Percentiles rank a stretch among this genome's conserved stretches.
phyloP scores from a whole-genome alignment of 2,888 invertebrate species.

The Lymantria dispar region DNA sequence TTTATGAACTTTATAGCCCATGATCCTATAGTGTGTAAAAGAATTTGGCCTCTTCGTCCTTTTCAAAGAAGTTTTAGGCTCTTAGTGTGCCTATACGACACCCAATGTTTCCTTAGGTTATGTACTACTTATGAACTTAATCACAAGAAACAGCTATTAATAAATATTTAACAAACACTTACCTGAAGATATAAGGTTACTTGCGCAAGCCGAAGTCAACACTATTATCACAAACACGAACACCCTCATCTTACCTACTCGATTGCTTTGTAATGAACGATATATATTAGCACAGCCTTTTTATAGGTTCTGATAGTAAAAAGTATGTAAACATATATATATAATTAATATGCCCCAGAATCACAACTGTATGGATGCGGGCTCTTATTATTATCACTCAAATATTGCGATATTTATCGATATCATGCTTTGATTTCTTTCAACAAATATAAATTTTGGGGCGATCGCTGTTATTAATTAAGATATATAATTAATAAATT shows the following conservation, averaged over 20 bases:
- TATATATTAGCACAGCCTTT: conserved; percentile 34
- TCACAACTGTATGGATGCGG: conserved; percentile 32
- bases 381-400: conserved; percentile 14
- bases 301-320: conserved; percentile 35
- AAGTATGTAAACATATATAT: conserved; percentile 14
- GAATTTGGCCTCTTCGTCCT: too few relatives aligned
- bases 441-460: background rate
- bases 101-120: background rate
- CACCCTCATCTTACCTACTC: conserved; percentile 52
- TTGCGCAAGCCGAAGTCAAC: conserved; percentile 41
- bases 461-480: background rate
- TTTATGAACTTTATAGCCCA: too few relatives aligned
- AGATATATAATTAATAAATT: background rate
- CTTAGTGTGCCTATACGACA: too few relatives aligned
- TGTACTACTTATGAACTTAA: background rate
- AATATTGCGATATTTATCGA: conserved; percentile 1
- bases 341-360: conserved; percentile 33
- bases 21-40: too few relatives aligned
- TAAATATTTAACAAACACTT: conserved; percentile 7
- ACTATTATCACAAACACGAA: conserved; percentile 44
- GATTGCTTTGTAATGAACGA: conserved; percentile 34
- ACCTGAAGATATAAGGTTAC: conserved; percentile 54
- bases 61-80: too few relatives aligned
- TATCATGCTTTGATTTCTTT: conserved; percentile 1
- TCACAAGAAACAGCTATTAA: background rate